Conservation (phyloP, 2,797 vertebrate genomes). For the Brachyalestes nurse region DNA sequence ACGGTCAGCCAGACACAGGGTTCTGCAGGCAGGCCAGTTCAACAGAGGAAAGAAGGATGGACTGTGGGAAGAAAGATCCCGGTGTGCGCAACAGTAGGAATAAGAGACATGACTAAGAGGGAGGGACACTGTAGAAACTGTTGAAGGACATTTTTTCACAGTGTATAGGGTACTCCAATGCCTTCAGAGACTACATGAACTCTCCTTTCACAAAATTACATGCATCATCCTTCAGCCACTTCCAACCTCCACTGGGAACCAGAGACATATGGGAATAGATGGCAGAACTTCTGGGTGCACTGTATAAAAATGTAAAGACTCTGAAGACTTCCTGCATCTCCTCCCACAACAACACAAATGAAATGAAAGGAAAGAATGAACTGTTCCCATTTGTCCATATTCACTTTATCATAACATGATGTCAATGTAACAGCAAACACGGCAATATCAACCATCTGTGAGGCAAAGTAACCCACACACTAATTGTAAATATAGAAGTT, state of each 20-base stretch:
- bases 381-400: conserved; percentile 61
- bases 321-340: conserved; percentile 59
- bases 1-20: conserved; percentile 17
- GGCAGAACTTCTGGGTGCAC: conserved; percentile 67
- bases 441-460: conserved; percentile 45
- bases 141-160: conserved; percentile 27
- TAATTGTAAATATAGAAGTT: conserved; percentile 47
- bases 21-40: conserved; percentile 51
- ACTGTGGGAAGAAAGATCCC: conserved; percentile 69
- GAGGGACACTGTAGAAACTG: conserved; percentile 33
- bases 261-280: conserved; percentile 58
- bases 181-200: conserved; percentile 60
- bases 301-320: conserved; percentile 81
- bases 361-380: conserved; percentile 75
- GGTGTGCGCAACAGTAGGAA: conserved; percentile 61
- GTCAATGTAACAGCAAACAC: conserved; percentile 47
- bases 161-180: conserved; percentile 5
- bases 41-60: conserved; percentile 58
- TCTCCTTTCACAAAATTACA: conserved; percentile 65
- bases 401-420: conserved; percentile 33
- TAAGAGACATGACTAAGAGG: conserved; percentile 73
- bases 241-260: conserved; percentile 52
- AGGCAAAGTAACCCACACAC: conserved; percentile 35
- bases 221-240: conserved; percentile 17
- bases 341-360: conserved; percentile 73